Evolutionary conservation across 2,797 vertebrate species (phyloP), one percentile per base, ranked within the genome.

Genomic region (Peromyscus eremicus): DNA sequence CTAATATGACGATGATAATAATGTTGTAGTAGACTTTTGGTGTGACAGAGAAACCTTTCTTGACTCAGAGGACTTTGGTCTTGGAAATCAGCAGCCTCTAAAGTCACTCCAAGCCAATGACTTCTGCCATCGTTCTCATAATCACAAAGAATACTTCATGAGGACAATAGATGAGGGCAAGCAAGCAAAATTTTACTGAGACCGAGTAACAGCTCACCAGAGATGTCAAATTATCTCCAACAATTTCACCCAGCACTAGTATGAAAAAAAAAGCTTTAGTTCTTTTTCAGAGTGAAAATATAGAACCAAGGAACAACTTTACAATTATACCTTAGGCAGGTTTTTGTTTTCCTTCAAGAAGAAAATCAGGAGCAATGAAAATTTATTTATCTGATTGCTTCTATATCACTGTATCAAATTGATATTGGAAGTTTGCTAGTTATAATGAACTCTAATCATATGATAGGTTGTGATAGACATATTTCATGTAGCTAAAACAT

Each of bases 181-280:
- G 46, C 32, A 27, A 70, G 21, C 19, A 52, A n/a, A 52, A 13
- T 71, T 55, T 71, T 37, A 86, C 17, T 52, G 21, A 37, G 46
- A 46, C 62, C 85, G 17, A 85, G 43, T 52, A 85, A 52, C 21
- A 52, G 21, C 23, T 52, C 34, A 37, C 7, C 27, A 23, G 46
- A 37, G 49, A n/a, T 32, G 90, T 92, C 29, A 91, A 92, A 62
- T 37, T 73, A 21, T 43, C 88, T 71, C 77, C 81, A 40, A 90
- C n/a, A 94, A 16, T 89, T 79, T 94, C 29, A 55, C 6, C 81
- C 21, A 81, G 14, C 16, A 71, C 88, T 89, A 86, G 64, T 73
- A 82, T 68, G 29, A 25, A 40, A 83, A 27, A 46, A 96, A 9
- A 94, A 94, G 83, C 46, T 79, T 84, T 86, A 52, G 6, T 95